phyloP scores from a whole-genome alignment of 2,797 vertebrate genomes.

The Iguana delicatissima region DNA sequence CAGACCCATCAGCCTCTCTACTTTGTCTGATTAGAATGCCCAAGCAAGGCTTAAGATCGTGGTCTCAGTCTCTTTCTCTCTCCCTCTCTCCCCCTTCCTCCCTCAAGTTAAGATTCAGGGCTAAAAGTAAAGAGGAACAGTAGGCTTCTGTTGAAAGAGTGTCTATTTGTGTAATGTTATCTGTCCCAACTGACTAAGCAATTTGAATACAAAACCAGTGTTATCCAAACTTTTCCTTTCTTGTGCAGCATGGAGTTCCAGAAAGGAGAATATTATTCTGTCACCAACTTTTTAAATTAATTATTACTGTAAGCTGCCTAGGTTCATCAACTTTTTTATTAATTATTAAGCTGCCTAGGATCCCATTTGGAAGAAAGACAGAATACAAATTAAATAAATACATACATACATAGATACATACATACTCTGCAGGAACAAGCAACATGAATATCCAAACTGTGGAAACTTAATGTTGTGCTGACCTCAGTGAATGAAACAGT shows the following conservation, averaged over 20 bases:
- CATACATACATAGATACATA: no score
- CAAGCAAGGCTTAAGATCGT: neutral
- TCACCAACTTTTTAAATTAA: neutral
- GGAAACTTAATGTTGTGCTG: neutral
- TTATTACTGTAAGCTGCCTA: neutral
- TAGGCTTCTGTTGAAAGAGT: neutral
- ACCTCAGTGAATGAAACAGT: neutral
- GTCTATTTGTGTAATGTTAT: neutral
- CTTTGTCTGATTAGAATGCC: neutral
- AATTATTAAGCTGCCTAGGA: no score
- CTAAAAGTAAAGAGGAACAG: neutral
- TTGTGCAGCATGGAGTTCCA: neutral
- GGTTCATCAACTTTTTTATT: no score
- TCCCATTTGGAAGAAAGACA: no score
- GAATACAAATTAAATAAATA: no score
- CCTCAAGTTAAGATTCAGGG: no score
- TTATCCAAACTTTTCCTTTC: no score
- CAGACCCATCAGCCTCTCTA: no score
- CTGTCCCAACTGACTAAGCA: neutral
- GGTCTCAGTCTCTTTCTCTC: no score
- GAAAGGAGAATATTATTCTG: neutral
- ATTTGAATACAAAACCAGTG: neutral
- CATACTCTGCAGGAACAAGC: neutral
- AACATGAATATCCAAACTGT: neutral
- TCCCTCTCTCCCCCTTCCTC: no score